These are phyloP conservation scores for Disparrhopalites patrizii DNA, from an alignment of 2,888 invertebrate genomes.

Conservation along the genomic window DNA sequence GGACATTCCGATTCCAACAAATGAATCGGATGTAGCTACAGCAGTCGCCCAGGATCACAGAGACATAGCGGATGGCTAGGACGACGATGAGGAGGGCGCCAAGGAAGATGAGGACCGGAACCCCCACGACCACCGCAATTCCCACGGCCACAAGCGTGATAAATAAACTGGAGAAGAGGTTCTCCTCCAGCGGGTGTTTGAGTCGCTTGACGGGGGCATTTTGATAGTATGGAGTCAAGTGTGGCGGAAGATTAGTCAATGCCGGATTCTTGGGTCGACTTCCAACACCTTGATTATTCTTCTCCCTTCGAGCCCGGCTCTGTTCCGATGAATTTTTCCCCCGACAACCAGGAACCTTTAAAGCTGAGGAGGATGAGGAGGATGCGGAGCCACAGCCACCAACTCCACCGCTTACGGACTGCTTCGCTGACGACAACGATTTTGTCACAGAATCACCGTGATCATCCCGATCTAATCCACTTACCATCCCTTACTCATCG, in stretches of 20 bases:
- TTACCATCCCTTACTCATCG: constrained; percentile 26
- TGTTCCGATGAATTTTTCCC: not conserved
- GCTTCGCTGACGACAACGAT: constrained; percentile 20
- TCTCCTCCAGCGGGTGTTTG: constrained; percentile 53
- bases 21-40: constrained; percentile 49
- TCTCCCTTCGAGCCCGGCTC: not conserved
- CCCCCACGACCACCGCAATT: constrained; percentile 53
- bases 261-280: too few species aligned
- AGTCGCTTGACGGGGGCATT: constrained; percentile 53
- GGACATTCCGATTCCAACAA: constrained; percentile 48
- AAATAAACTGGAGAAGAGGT: constrained; percentile 50
- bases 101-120: constrained; percentile 51
- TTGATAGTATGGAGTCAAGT: constrained; percentile 43
- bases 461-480: constrained; percentile 31
- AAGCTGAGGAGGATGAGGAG: not conserved
- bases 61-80: constrained; percentile 50
- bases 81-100: constrained; percentile 49
- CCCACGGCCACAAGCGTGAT: constrained; percentile 51
- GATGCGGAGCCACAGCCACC: not conserved
- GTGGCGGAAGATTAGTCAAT: constrained; percentile 5
- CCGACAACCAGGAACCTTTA: constrained; percentile 14
- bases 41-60: constrained; percentile 50
- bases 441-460: constrained; percentile 28
- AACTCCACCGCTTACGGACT: too few species aligned
- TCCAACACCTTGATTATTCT: not conserved